phyloP scores from a whole-genome alignment of 2,113 vertebrate genomes.

The Tympanuchus pallidicinctus region DNA sequence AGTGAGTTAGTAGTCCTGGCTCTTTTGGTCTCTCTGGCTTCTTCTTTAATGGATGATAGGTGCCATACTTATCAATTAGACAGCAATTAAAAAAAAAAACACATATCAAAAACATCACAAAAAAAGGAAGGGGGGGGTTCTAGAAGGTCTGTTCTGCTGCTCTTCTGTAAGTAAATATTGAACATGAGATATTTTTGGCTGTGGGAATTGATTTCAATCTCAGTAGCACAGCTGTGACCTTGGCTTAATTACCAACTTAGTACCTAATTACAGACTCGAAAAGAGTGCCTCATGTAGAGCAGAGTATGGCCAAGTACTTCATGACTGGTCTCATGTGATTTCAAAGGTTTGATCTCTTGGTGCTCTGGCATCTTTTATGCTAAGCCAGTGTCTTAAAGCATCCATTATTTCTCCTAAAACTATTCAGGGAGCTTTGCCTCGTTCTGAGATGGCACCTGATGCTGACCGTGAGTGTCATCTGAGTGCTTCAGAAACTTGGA shows the following conservation, averaged over 20 bases:
- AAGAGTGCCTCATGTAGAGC: neutral
- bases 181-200: neutral
- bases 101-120: neutral
- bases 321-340: accelerated
- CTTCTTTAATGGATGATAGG: neutral
- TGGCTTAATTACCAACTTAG: neutral
- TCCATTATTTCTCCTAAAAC: neutral
- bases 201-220: neutral
- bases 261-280: neutral
- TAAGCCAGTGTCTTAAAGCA: neutral
- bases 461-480: neutral
- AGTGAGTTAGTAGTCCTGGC: neutral
- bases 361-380: neutral
- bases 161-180: neutral
- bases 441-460: neutral
- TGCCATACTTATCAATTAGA: neutral
- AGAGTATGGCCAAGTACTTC: neutral
- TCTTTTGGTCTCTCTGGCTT: neutral
- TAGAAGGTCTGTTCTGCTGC: neutral
- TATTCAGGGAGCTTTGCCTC: neutral
- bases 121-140: neutral
- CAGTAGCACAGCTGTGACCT: neutral
- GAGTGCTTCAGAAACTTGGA: neutral
- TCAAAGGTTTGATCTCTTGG: neutral
- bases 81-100: neutral